Conservation (phyloP, 2,797 vertebrate genomes). For the Anguilla pacifica region DNA sequence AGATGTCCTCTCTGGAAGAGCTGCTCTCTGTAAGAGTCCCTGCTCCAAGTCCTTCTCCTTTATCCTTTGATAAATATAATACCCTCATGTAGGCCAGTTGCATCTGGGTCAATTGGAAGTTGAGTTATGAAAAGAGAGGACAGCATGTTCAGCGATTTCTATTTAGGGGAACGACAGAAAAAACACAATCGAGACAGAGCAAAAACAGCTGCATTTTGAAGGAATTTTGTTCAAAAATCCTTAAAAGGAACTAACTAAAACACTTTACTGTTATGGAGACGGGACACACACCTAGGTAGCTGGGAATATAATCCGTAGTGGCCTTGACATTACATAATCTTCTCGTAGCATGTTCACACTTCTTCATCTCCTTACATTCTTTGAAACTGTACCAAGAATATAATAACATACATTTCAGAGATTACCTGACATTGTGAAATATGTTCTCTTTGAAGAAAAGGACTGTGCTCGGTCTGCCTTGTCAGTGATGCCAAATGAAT, state of each 20-base stretch:
- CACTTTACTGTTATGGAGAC: background rate
- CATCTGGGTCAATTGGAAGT: conserved; percentile 15
- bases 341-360: background rate
- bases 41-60: background rate
- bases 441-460: background rate
- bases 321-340: no score
- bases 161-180: background rate
- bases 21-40: background rate
- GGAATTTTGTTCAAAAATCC: background rate
- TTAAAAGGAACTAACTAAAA: background rate
- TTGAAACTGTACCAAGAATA: background rate
- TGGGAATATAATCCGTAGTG: background rate
- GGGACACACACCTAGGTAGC: background rate
- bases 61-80: conserved; percentile 13
- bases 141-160: background rate
- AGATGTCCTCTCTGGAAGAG: background rate
- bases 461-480: background rate
- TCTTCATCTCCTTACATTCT: background rate
- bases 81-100: background rate
- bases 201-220: background rate
- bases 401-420: background rate
- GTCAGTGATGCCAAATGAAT: background rate
- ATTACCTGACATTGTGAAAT: background rate
- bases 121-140: background rate
- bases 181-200: background rate